A percentile compares a stretch with the other conserved stretches of the same genome.
phyloP scores from a whole-genome alignment of 2,797 vertebrate species.

The Hoplostethus mediterraneus region DNA sequence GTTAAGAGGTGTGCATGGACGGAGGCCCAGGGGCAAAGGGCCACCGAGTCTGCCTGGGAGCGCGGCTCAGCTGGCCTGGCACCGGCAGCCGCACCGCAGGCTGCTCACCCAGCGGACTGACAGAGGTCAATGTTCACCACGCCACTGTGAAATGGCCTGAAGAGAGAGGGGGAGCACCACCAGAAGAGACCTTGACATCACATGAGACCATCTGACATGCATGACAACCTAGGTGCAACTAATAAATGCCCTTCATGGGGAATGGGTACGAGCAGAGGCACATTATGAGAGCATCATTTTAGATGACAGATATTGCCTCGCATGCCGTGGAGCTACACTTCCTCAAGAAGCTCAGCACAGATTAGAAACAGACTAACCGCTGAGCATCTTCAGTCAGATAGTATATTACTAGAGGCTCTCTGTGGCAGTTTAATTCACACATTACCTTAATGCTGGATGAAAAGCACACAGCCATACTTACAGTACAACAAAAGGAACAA shows the following conservation, averaged over 20 bases:
- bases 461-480: conserved; percentile 13
- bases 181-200: conserved; percentile 71
- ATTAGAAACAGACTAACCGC: conserved; percentile 19
- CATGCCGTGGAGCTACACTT: conserved; percentile 28
- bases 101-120: conserved; percentile 70
- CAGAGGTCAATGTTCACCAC: conserved; percentile 76
- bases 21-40: conserved; percentile 52
- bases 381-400: background rate
- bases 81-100: conserved; percentile 55
- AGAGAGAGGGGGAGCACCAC: conserved; percentile 57
- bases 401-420: background rate
- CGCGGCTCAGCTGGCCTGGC: conserved; percentile 63
- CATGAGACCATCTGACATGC: conserved; percentile 67
- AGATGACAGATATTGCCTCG: conserved; percentile 48
- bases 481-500: conserved; percentile 48
- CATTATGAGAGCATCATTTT: conserved; percentile 46
- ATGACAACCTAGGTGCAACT: conserved; percentile 43
- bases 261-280: conserved; percentile 57
- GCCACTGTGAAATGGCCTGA: conserved; percentile 75
- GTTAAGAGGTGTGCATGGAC: conserved; percentile 56
- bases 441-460: conserved; percentile 23
- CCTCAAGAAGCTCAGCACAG: conserved; percentile 4
- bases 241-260: conserved; percentile 73
- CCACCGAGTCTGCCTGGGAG: conserved; percentile 56
- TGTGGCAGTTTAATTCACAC: conserved; percentile 26